Evolutionary conservation across 2,797 vertebrate genomes (phyloP).

Genomic region (Myotis planiceps): DNA sequence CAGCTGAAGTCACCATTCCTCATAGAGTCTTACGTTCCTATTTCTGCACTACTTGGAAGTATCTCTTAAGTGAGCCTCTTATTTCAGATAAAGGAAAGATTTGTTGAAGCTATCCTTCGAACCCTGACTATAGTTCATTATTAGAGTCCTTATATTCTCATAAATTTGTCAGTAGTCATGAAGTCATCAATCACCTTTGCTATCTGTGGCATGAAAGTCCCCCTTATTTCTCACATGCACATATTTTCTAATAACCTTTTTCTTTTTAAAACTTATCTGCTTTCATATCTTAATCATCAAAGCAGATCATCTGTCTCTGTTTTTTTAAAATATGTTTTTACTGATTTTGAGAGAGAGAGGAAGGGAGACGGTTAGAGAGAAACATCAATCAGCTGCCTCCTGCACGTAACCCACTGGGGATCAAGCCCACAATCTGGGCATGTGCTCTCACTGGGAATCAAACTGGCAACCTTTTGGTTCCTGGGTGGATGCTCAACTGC

Average conservation of each 20-base stretch:
- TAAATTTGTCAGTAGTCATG: not conserved
- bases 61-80: conserved; percentile 31
- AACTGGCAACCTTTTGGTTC: no score
- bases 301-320: not conserved
- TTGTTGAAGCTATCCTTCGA: not conserved
- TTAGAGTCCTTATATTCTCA: not conserved
- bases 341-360: no score
- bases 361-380: no score
- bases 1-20: not conserved
- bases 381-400: no score
- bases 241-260: conserved; percentile 1
- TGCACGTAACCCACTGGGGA: no score
- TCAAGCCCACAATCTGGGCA: no score
- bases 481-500: no score
- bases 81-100: conserved; percentile 29
- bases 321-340: no score
- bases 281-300: not conserved
- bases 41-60: not conserved
- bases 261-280: not conserved
- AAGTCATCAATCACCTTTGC: not conserved
- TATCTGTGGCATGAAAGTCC: not conserved
- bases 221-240: not conserved
- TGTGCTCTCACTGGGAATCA: no score
- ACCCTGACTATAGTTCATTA: not conserved
- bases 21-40: not conserved